A percentile compares a stretch with the other conserved stretches of the same genome.
These are phyloP conservation scores for Phengaris alcon DNA, from an alignment of 2,888 invertebrate species.

Conservation along the genomic window DNA sequence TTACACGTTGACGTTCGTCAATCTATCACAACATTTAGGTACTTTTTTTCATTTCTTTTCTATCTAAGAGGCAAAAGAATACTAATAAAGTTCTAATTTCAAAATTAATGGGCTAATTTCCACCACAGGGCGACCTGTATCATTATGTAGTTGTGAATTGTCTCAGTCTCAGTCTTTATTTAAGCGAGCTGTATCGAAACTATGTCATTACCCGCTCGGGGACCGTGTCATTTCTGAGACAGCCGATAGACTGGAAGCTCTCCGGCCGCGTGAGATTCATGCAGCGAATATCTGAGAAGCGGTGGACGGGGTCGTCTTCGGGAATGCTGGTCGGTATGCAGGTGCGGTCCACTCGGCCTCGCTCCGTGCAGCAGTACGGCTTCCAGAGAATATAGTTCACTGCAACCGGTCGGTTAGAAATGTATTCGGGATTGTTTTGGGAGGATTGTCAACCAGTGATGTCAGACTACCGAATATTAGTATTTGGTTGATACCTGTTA, in stretches of 20 bases:
- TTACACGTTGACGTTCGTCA: too few species aligned
- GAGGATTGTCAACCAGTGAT: background rate
- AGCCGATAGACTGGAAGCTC: conserved; percentile 47
- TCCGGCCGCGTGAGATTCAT: conserved; percentile 49
- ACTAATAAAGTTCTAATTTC: too few species aligned
- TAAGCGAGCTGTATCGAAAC: background rate
- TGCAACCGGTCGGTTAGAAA: conserved; percentile 34
- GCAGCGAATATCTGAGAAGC: conserved; percentile 48
- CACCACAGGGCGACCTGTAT: too few species aligned
- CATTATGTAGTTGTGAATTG: too few species aligned
- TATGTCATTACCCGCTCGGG: conserved; percentile 43
- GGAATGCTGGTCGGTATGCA: conserved; percentile 46
- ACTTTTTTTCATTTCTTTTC: too few species aligned
- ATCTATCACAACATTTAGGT: too few species aligned
- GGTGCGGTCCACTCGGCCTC: conserved; percentile 42
- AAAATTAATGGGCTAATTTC: too few species aligned
- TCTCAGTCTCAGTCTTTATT: too few species aligned
- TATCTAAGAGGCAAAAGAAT: too few species aligned
- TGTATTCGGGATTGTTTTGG: background rate
- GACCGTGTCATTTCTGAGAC: conserved; percentile 41
- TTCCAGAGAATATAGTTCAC: conserved; percentile 48
- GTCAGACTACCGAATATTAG: too few species aligned
- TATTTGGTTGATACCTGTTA: too few species aligned
- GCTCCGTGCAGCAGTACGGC: conserved; percentile 46
- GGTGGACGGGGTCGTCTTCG: conserved; percentile 47